These are phyloP conservation scores for Chionis minor DNA, from an alignment of 2,113 vertebrate species.

Conservation along the genomic window DNA sequence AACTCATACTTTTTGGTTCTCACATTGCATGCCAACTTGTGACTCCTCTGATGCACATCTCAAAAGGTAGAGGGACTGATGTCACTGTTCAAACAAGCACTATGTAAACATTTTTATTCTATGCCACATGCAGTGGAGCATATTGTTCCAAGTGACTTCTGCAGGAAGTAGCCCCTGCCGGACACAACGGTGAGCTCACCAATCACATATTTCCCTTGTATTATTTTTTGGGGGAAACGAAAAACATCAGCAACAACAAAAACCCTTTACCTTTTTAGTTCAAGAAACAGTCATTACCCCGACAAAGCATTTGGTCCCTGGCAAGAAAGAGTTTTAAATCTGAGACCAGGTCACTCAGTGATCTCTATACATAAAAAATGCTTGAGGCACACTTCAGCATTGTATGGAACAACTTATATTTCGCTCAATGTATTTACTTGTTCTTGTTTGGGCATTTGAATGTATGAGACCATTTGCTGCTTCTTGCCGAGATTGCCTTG, in stretches of 20 bases:
- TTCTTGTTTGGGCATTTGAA: conserved; percentile 7
- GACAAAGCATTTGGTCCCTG: background rate
- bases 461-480: conserved; percentile 1
- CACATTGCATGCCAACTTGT: background rate
- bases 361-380: background rate
- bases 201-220: background rate
- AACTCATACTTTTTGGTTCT: background rate
- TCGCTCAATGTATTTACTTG: background rate
- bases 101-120: background rate
- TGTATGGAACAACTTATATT: background rate
- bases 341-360: background rate
- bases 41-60: background rate
- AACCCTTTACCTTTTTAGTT: background rate
- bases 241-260: background rate
- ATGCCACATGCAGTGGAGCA: background rate
- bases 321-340: background rate
- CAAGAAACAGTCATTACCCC: background rate
- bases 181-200: background rate
- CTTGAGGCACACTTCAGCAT: background rate
- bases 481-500: conserved; percentile 32
- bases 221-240: background rate
- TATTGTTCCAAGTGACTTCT: background rate
- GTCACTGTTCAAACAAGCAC: rapidly evolving
- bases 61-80: background rate
- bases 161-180: background rate